Conservation (phyloP, 2,113 vertebrate genomes). For the Centropristis striata region DNA sequence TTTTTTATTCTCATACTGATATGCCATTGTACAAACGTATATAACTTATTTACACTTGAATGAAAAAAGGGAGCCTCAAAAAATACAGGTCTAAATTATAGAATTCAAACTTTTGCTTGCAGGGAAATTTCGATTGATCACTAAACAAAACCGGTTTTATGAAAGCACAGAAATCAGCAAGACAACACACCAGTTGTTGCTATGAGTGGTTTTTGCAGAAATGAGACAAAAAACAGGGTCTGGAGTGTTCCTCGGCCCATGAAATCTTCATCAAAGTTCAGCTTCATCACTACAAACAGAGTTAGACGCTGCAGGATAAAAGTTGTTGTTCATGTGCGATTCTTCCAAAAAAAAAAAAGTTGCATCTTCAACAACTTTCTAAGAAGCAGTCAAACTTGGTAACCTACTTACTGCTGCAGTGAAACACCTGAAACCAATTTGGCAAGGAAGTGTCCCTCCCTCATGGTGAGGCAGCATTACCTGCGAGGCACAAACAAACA, state of each 20-base stretch:
- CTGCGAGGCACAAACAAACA: slow-evolving; percentile 35
- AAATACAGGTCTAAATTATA: too few relatives aligned
- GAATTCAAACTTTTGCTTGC: not conserved
- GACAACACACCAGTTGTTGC: not conserved
- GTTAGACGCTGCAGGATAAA: not conserved
- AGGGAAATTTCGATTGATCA: not conserved
- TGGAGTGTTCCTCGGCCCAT: too few relatives aligned
- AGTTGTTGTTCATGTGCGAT: not conserved
- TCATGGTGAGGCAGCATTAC: slow-evolving; percentile 3
- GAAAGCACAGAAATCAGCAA: not conserved
- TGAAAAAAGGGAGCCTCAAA: too few relatives aligned
- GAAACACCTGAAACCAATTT: slow-evolving; percentile 41
- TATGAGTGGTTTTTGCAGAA: too few relatives aligned
- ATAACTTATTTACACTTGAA: too few relatives aligned
- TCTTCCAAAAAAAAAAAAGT: not conserved
- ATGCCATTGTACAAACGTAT: too few relatives aligned
- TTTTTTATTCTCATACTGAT: too few relatives aligned
- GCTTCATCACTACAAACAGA: not conserved
- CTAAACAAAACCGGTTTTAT: not conserved
- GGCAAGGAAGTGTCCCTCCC: not conserved
- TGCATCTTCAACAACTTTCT: not conserved
- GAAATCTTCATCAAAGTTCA: not conserved
- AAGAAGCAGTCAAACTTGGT: slow-evolving; percentile 9
- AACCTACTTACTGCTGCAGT: slow-evolving; percentile 37
- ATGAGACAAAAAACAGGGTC: too few relatives aligned